Conservation (phyloP, 2,888 invertebrate species). For the Caenorhabditis drosophilae region DNA sequence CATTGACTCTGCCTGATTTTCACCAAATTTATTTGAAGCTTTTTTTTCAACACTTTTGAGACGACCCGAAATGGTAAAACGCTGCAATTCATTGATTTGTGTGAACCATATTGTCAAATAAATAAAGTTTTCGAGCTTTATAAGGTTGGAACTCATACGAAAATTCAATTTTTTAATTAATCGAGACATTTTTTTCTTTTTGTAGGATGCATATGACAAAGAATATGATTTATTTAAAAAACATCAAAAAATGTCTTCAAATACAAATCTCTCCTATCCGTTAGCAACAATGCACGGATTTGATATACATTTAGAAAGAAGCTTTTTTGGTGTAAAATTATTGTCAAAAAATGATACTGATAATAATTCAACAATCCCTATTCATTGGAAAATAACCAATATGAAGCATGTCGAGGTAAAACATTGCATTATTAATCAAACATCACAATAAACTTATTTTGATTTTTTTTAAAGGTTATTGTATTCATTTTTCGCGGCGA, state of each 20-base stretch:
- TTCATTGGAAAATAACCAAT: constrained; percentile 54
- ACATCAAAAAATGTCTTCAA: constrained; percentile 19
- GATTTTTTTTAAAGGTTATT: constrained; percentile 47
- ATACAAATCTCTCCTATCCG: constrained; percentile 53
- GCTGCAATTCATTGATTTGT: constrained; percentile 54
- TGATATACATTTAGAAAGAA: constrained; percentile 60
- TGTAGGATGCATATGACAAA: constrained; percentile 45
- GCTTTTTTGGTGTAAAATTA: constrained; percentile 57
- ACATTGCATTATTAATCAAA: background rate
- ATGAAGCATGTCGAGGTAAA: constrained; percentile 61
- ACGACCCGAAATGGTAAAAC: constrained; percentile 18
- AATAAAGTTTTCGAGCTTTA: constrained; percentile 63
- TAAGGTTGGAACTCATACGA: constrained; percentile 36
- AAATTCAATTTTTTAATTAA: background rate
- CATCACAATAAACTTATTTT: background rate
- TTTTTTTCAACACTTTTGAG: constrained; percentile 31
- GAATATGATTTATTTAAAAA: constrained; percentile 27
- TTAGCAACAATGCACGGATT: constrained; percentile 58
- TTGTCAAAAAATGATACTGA: constrained; percentile 11
- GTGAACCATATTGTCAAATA: constrained; percentile 64
- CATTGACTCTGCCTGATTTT: background rate
- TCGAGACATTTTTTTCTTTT: constrained; percentile 1
- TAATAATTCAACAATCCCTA: constrained; percentile 19
- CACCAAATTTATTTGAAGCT: constrained; percentile 12
- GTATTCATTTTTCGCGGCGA: constrained; percentile 67